Percentiles rank a stretch among this genome's conserved stretches.
Evolutionary conservation across 2,113 vertebrate species (phyloP).

Genomic region (Alethe castanea): DNA sequence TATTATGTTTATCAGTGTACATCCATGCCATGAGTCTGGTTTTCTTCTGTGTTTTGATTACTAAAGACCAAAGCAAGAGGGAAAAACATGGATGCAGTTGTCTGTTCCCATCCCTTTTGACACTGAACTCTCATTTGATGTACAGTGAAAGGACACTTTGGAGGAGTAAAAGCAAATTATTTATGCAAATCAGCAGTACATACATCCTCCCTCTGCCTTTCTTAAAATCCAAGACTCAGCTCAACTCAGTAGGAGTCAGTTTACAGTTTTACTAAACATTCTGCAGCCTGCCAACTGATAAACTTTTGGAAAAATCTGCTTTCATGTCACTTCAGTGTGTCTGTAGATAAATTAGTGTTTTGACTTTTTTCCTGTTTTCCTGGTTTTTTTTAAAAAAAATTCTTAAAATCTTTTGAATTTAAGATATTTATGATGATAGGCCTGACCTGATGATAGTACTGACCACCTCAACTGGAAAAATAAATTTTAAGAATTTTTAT

Average conservation of each 20-base stretch:
- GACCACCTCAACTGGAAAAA: background rate
- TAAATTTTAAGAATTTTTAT: background rate
- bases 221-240: background rate
- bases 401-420: background rate
- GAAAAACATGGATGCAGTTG: background rate
- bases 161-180: background rate
- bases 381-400: background rate
- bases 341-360: background rate
- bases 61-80: background rate
- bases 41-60: background rate
- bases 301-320: background rate
- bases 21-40: background rate
- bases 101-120: background rate
- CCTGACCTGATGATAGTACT: background rate
- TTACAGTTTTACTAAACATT: background rate
- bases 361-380: background rate
- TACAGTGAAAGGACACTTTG: background rate
- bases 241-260: background rate
- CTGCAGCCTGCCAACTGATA: background rate
- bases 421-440: background rate
- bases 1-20: background rate
- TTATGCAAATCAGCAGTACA: background rate
- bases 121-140: background rate
- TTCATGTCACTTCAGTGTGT: background rate
- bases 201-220: background rate